Base-by-base conservation (phyloP, 1,140 invertebrate genomes). In the Bombus impatiens region DNA sequence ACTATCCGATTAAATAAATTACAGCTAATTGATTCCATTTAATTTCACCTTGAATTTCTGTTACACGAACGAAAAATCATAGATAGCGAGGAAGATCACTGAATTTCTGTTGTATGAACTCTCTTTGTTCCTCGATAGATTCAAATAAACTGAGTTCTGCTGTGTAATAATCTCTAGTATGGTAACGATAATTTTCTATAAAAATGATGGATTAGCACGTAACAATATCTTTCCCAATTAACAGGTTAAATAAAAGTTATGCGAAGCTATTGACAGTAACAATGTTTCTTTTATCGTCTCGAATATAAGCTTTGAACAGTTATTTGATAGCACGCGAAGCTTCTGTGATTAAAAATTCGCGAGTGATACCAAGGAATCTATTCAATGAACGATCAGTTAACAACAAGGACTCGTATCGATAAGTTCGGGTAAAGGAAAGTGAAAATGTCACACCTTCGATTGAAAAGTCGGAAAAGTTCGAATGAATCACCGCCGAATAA, bases 371-470 rank as follows among this genome's bases (percentile, higher is more conserved):
- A n/a, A 67, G 12, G 25, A 4, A 62, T 12, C 18, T 40, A 44
- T 32, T 65, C 28, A 40, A 65, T 47, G 53, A 6, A 47, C 62
- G 42, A 32, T 68, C 28, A n/a, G 59, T 10, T 40, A n/a, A 59
- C 62, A 35, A n/a, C 5, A 53, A 59, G n/a, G 15, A 59, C 53
- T 42, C 12, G 40, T 70, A 44, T 25, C 9, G 13, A 53, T 9
- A 37, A 9, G 59, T 59, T 37, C 40, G n/a, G 5, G 0, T n/a
- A 25, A 35, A 47, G 6, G 12, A 62, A 42, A 74, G 25, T 62
- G 84, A 84, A 40, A 70, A 93, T 94, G 93, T 93, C 93, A n/a
- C 92, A 93, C 82, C 67, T 91, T 35, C 79, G 59, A 53, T 72
- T 78, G 70, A 93, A 91, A 74, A 86, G 62, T 67, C 65, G 65